These are phyloP conservation scores for Harlomillsia oculata DNA, from an alignment of 1,140 invertebrate species.

Conservation along the genomic window DNA sequence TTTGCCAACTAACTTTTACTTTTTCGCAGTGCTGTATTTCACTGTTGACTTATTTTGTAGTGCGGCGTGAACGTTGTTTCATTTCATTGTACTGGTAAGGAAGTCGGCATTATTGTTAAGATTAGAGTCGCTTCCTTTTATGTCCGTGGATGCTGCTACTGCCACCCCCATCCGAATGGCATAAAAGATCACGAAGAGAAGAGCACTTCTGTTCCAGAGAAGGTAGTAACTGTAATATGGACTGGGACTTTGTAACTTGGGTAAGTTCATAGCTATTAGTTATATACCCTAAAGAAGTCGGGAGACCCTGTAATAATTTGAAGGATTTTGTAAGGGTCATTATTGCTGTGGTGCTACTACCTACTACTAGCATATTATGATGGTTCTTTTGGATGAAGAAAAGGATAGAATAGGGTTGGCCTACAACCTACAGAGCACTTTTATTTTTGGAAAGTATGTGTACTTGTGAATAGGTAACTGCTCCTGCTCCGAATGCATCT, in stretches of 20 bases:
- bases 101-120: not conserved
- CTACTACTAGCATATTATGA: not conserved
- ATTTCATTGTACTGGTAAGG: conserved; percentile 19
- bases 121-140: conserved; percentile 13
- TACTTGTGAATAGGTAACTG: conserved; percentile 1
- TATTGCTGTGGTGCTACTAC: conserved; percentile 1
- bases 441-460: conserved; percentile 13
- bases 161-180: conserved; percentile 14
- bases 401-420: not conserved
- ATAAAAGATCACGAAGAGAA: conserved; percentile 14
- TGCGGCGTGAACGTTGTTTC: no score
- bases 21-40: no score
- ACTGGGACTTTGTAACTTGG: no score
- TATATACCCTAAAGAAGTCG: conserved; percentile 5
- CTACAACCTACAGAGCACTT: not conserved
- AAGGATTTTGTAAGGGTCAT: conserved; percentile 12
- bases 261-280: no score
- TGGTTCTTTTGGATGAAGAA: conserved; percentile 4
- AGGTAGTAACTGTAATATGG: no score
- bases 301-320: no score
- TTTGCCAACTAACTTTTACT: no score
- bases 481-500: not conserved
- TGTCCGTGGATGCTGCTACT: conserved; percentile 9
- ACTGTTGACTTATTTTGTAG: no score
- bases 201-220: conserved; percentile 11